Base-by-base conservation (phyloP, 2,888 invertebrate genomes). In the Argyra leucocephala region DNA sequence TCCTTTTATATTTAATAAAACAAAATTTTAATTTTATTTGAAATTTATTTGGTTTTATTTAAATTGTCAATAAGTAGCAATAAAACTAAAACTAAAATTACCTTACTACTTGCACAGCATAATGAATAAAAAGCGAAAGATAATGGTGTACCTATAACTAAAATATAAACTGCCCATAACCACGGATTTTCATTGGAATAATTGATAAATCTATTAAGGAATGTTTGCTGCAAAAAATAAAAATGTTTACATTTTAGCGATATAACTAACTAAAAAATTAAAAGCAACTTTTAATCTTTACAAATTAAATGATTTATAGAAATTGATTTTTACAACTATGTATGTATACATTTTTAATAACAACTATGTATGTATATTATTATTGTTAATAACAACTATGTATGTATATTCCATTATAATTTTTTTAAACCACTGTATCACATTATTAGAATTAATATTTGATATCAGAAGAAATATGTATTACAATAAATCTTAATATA, bases 161-260 rank as follows among this genome's bases (percentile, higher is more conserved):
- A 80, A 74, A 93, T 84, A 81, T 90, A 90, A 64, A 93, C 87
- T 62, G 87, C 92, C 89, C 93, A 96, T 74, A 95, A 83, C 89
- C 93, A 93, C 36, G 96, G 96, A 76, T 91, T 87, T 69, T 91
- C 89, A 72, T 89, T 88, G 68, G 92, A 89, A 75, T 88, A 87
- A 75, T 85, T 84, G 74, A 90, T 83, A 73, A 90, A 80, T 73
- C 89, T 88, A 74, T 87, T 86, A 80, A 93, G 82, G 73, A 88
- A 82, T 69, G 89, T 89, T 76, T 91, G 92, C 93, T 94, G 9
- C 66, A 64, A 62, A 67, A 31, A 36, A 58, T 24, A 61, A 36
- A 36, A 60, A 31, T 57, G 3, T 21, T 48, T 18, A 22, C 3
- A 23, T 60, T 60, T 24, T 23, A 15, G 22, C 60, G 22, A 37